Percentiles rank a stretch among this genome's conserved stretches.
Conservation (phyloP, 2,797 vertebrate genomes). For the Propithecus perrieri region DNA sequence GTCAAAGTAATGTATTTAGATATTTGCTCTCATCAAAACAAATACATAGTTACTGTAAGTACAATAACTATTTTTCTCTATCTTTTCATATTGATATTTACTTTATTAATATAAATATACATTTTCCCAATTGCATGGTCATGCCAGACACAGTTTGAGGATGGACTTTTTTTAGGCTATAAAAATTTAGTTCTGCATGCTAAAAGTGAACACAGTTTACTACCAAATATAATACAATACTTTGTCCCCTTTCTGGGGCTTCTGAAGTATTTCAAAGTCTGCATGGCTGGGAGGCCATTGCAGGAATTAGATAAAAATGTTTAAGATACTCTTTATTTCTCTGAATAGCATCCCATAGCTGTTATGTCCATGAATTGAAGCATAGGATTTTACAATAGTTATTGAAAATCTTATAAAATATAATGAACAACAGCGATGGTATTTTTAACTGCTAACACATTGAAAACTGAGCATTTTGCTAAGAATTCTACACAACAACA, state of each 20-base stretch:
- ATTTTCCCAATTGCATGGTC: neutral
- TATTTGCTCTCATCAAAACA: neutral
- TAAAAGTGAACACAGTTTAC: neutral
- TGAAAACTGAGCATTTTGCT: neutral
- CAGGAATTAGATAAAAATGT: neutral
- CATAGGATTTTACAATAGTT: neutral
- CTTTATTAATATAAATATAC: constrained; percentile 4
- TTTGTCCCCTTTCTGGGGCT: neutral
- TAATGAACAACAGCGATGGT: neutral
- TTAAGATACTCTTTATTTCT: neutral
- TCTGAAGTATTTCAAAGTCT: neutral
- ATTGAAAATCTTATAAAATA: neutral
- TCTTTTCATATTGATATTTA: neutral
- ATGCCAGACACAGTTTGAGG: neutral
- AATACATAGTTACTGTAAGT: neutral
- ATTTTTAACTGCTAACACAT: neutral
- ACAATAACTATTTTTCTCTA: neutral
- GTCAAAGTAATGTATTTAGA: neutral
- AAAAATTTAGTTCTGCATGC: neutral
- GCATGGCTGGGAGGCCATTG: neutral
- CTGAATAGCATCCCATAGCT: neutral
- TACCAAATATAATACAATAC: neutral
- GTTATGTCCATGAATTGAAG: neutral
- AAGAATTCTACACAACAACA: neutral
- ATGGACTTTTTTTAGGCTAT: neutral